Evolutionary conservation across 2,113 vertebrate species (phyloP), one percentile per base, ranked within the genome.

Genomic region (Periophthalmus modestus): DNA sequence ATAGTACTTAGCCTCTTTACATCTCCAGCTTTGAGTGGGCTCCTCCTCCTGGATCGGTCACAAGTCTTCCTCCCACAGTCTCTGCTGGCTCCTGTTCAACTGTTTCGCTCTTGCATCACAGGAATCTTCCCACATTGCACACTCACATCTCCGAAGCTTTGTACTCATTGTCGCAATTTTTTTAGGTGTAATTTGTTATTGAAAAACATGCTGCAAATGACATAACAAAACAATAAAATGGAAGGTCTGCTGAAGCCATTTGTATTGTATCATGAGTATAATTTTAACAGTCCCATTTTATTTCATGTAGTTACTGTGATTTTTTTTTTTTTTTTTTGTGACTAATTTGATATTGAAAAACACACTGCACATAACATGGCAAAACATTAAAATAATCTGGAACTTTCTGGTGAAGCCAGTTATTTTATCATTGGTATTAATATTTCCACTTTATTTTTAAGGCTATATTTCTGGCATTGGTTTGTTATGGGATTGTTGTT

Each of bases 1-100:
- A 43, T 43, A 9, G 9, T 43, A 10, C 9, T 10, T 9, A 43
- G 7, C 10, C 39, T 43, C 39, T 43, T 43, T 43, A 43, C 39
- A 43, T 43, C 58, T 24, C 10, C 0, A 6, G 33, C 4, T 83
- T 77, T 33, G 73, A 72, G 75, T 81, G 68, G 81, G 87, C 77
- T 73, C 80, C 63, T 24, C 85, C 80, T 83, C 75, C 71, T 74
- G 67, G 75, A 68, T 79, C 33, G 15, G 77, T 87, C 89, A 89
- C 75, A 36, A 79, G 84, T 81, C 84, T 65, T 67, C 71, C 81
- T 87, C 84, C 85, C 68, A 87, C 84, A 71, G 65, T 74, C 83
- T 68, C 85, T 73, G 62, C 78, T 72, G 72, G 69, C 69, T 68
- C 52, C 61, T 79, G 57, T 59, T 67, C 72, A 61, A 61, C 52